Conservation (phyloP, 2,113 vertebrate species). For the Rhynchomys soricoides region DNA sequence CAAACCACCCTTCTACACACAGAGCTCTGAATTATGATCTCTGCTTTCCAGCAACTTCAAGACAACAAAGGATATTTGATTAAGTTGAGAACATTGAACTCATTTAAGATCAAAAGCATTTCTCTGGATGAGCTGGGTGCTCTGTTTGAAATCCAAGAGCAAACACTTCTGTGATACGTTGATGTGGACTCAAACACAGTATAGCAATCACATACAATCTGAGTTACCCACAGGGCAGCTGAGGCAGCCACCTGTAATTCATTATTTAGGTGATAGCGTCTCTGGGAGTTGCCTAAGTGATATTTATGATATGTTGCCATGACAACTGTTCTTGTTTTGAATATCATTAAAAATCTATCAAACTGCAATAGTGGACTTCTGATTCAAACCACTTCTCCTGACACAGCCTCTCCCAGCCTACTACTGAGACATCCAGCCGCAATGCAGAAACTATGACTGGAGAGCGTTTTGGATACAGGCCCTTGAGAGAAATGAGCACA, state of each 20-base stretch:
- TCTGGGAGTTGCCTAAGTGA: constrained; percentile 47
- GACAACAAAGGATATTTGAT: not conserved
- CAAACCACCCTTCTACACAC: not conserved
- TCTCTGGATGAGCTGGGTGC: not conserved
- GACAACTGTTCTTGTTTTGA: constrained; percentile 56
- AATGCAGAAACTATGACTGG: not conserved
- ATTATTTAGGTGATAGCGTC: constrained; percentile 59
- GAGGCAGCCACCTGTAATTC: constrained; percentile 3
- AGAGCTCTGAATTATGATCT: not conserved
- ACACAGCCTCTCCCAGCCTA: not conserved
- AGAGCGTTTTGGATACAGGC: fast-evolving
- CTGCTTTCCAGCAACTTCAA: not conserved
- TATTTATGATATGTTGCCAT: constrained; percentile 47
- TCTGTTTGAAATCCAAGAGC: not conserved
- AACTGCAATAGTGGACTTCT: not conserved
- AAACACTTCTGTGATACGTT: not conserved
- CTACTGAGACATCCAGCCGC: not conserved
- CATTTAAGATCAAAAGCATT: not conserved
- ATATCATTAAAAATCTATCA: constrained; percentile 32
- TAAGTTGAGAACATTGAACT: not conserved
- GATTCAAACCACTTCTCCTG: not conserved
- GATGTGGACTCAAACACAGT: not conserved
- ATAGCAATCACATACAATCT: not conserved
- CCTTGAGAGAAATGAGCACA: not conserved
- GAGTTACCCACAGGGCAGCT: not conserved